Evolutionary conservation across 2,113 vertebrate genomes (phyloP), one percentile per base, ranked within the genome.

Genomic region (Terrapene triunguis): DNA sequence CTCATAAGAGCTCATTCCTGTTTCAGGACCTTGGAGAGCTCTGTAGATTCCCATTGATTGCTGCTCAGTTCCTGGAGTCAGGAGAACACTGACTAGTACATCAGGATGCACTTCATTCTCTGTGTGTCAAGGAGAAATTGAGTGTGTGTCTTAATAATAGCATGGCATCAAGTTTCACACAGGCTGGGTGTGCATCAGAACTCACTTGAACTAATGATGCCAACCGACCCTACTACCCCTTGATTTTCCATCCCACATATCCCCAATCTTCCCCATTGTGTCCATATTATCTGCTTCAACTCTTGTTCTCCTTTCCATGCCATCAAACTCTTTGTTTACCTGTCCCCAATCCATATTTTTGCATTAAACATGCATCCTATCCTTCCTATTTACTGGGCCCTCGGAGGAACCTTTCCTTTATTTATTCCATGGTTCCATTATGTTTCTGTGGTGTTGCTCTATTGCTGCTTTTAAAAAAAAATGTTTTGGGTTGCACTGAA

Each of bases 331-430:
- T 27, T 51, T 3, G 3, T 22, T 48, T 3, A 0, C 82, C 80
- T 87, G 80, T 90, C 89, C 96, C 84, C 88, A 1, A 47, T 96
- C 93, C 88, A 89, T 95, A 89, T 90, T 95, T 97, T 96, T 96
- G 89, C 94, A 96, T 97, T 48, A 32, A 92, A 80, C 96, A 85
- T 32, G 90, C 12, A 51, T 96, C 44, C 42, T 29, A 8, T 44
- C 42, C 10, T 78, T 25, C 89, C 44, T 55, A 27, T 82, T 85
- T 4, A 27, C 86, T 54, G 93, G 87, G 92, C 74, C 91, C 47
- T 89, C 2, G 0, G 53, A 87, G 89, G 88, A 90, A n/a, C 87
- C 48, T 94, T 84, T 57, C 53, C 17, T 38, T 32, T 0, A 0
- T 51, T 76, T 80, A 79, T 85, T 65, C 87, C 72, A 1, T 47